A percentile compares a stretch with the other conserved stretches of the same genome.
Conservation (phyloP, 1,140 invertebrate genomes). For the Coelopa frigida region DNA sequence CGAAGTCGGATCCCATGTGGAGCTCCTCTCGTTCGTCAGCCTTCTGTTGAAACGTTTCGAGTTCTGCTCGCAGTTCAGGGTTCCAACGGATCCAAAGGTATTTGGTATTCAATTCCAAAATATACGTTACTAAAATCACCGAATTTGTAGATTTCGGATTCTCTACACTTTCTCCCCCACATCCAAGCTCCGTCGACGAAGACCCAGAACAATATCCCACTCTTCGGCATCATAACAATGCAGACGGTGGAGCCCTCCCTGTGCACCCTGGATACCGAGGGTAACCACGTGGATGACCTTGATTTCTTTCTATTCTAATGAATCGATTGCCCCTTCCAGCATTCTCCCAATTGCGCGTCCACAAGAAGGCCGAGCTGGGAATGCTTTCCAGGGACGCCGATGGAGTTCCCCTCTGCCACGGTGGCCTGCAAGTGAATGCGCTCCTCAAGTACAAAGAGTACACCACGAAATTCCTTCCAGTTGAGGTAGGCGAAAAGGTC, state of each 20-base stretch:
- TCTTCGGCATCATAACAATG: constrained; percentile 51
- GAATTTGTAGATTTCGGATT: constrained; percentile 41
- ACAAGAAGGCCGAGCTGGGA: constrained; percentile 45
- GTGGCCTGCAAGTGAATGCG: constrained; percentile 48
- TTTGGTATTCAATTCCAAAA: neutral
- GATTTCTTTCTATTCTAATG: neutral
- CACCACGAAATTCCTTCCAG: constrained; percentile 36
- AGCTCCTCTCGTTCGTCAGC: constrained; percentile 58
- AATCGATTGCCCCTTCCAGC: constrained; percentile 14
- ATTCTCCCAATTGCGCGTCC: constrained; percentile 42
- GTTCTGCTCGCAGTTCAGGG: constrained; percentile 49
- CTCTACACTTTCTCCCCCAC: constrained; percentile 47
- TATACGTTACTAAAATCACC: neutral
- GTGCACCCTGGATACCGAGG: constrained; percentile 50
- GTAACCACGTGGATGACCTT: constrained; percentile 27
- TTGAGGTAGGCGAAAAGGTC: constrained; percentile 34
- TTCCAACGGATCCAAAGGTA: constrained; percentile 43
- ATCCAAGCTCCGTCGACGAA: constrained; percentile 43
- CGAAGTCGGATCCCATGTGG: constrained; percentile 57
- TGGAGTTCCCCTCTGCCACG: constrained; percentile 48
- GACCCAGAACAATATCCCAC: constrained; percentile 41
- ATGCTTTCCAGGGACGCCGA: constrained; percentile 50
- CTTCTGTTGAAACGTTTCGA: constrained; percentile 58
- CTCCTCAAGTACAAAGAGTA: constrained; percentile 44
- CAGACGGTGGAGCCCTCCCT: constrained; percentile 51